Percentiles rank a stretch among this genome's conserved stretches.
Evolutionary conservation across 2,113 vertebrate genomes (phyloP).

Genomic region (Leuciscus idus): DNA sequence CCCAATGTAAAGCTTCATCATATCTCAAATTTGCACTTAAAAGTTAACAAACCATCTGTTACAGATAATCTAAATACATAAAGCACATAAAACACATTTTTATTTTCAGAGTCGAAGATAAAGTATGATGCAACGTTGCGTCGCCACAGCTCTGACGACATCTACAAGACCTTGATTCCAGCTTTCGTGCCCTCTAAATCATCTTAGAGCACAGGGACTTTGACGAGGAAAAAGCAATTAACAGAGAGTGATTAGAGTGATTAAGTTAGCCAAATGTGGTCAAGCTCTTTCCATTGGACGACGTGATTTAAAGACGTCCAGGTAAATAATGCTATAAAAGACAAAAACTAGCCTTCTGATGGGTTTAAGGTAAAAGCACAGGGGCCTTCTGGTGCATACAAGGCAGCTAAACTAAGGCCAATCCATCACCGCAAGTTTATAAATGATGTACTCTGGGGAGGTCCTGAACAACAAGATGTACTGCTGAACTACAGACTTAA

Average conservation of each 20-base stretch:
- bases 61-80: conserved; percentile 12
- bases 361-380: conserved; percentile 3
- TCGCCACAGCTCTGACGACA: conserved; percentile 2
- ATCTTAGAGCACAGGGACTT: conserved; percentile 49
- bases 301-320: conserved; percentile 31
- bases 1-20: neutral
- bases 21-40: neutral
- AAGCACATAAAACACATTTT: neutral
- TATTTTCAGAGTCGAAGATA: neutral
- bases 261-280: conserved; percentile 55
- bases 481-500: conserved; percentile 32
- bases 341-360: conserved; percentile 1
- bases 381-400: conserved; percentile 42
- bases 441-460: conserved; percentile 45
- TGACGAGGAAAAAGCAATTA: conserved; percentile 60
- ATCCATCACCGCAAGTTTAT: conserved; percentile 43
- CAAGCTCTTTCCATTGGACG: conserved; percentile 31
- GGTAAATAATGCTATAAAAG: conserved; percentile 36
- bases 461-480: conserved; percentile 35
- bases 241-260: conserved; percentile 54
- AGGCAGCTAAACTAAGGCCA: conserved; percentile 30
- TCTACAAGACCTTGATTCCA: conserved; percentile 1
- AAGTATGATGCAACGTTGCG: neutral
- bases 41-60: neutral
- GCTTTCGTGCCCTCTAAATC: conserved; percentile 53